These are phyloP conservation scores for Myodes glareolus DNA, from an alignment of 2,113 vertebrate genomes.

Conservation along the genomic window DNA sequence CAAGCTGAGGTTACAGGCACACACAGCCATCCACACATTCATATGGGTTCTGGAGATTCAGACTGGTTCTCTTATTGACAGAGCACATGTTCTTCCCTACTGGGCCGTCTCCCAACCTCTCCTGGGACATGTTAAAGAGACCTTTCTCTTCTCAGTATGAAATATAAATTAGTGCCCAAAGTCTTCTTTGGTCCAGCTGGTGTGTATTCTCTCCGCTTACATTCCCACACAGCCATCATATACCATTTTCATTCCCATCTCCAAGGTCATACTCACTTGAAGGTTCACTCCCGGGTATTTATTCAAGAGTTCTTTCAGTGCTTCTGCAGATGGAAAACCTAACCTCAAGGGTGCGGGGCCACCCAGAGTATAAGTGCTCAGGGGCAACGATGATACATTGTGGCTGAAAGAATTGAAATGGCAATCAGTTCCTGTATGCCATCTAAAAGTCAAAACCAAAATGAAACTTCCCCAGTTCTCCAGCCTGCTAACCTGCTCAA, in stretches of 20 bases:
- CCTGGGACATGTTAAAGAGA: not conserved
- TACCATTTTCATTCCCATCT: not conserved
- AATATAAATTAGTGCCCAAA: not conserved
- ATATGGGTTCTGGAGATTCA: not conserved
- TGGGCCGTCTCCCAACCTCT: not conserved
- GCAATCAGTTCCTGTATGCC: not conserved
- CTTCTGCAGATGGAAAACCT: conserved; percentile 42
- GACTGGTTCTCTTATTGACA: not conserved
- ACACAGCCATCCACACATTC: not conserved
- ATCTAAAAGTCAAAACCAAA: not conserved
- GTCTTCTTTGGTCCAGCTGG: not conserved
- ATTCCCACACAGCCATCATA: not conserved
- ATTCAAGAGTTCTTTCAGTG: conserved; percentile 28
- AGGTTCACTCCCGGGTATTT: conserved; percentile 52
- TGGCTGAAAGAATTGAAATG: conserved; percentile 48
- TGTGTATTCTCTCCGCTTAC: not conserved
- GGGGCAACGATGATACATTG: conserved; percentile 48
- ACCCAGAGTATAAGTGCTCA: conserved; percentile 49
- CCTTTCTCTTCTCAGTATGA: not conserved
- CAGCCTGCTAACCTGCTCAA: conserved; percentile 33
- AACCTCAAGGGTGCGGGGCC: conserved; percentile 60
- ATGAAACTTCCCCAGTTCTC: rapidly evolving
- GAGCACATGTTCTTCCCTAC: not conserved
- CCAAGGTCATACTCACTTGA: conserved; percentile 64
- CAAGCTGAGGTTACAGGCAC: not conserved